A percentile compares a stretch with the other conserved stretches of the same genome.
Conservation (phyloP, 2,797 vertebrate genomes). For the Pyrocephalus nanus region DNA sequence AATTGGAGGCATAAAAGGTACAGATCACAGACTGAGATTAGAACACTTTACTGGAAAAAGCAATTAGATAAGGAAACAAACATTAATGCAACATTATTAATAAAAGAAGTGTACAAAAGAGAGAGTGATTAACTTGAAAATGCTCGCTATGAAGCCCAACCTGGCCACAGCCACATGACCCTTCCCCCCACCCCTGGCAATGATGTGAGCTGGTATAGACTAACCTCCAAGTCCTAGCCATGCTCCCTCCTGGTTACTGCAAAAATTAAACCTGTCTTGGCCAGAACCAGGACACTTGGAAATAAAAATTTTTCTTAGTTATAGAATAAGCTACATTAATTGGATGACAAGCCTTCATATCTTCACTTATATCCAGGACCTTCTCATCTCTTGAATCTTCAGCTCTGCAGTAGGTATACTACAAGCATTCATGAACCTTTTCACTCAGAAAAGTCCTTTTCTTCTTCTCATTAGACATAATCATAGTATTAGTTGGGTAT, state of each 20-base stretch:
- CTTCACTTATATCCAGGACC: background rate
- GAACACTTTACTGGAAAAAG: background rate
- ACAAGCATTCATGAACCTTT: background rate
- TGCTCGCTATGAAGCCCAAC: background rate
- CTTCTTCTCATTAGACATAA: background rate
- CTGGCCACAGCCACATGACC: too few relatives aligned
- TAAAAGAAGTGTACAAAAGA: background rate
- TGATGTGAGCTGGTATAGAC: background rate
- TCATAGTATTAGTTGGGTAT: background rate
- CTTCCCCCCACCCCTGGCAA: background rate
- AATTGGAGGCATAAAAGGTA: background rate
- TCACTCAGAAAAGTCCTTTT: background rate
- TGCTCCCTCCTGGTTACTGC: background rate
- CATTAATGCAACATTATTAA: background rate
- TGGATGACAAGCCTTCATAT: background rate
- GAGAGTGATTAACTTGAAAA: background rate
- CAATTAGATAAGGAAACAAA: background rate
- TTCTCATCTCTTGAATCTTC: background rate
- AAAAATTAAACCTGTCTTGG: background rate
- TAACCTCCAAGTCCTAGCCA: background rate
- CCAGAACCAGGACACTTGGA: background rate
- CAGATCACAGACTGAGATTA: rapidly evolving
- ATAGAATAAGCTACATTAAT: background rate
- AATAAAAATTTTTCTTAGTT: background rate
- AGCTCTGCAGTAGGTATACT: background rate